Conservation (phyloP, 2,113 vertebrate species). For the Fregata magnificens region DNA sequence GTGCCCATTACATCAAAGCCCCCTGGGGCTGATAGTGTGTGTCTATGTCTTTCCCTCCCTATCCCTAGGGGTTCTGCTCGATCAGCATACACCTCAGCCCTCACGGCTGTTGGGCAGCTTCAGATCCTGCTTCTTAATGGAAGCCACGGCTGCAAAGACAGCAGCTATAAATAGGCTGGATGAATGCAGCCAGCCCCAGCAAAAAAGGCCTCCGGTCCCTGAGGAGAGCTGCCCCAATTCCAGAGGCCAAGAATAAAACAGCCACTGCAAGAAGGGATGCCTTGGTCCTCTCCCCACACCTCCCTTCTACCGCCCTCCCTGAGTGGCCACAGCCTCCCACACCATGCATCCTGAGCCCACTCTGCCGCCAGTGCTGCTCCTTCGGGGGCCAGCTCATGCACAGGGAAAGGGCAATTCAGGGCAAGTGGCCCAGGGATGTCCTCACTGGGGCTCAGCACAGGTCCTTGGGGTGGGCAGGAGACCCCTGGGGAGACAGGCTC, state of each 20-base stretch:
- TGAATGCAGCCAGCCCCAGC: background rate
- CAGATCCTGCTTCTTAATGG: background rate
- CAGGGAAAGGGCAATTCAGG: background rate
- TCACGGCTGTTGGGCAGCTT: background rate
- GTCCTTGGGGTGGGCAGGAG: background rate
- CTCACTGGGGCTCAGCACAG: fast-evolving
- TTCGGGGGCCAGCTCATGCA: fast-evolving
- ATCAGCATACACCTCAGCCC: background rate
- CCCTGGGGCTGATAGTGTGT: too few relatives aligned
- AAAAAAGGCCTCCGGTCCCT: background rate
- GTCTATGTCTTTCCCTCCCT: background rate
- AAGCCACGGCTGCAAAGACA: background rate
- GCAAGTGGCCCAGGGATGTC: too few relatives aligned
- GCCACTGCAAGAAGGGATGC: fast-evolving
- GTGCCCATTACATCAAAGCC: background rate
- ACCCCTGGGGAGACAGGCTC: background rate
- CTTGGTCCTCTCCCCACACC: background rate
- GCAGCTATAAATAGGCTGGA: background rate
- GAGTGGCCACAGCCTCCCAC: fast-evolving
- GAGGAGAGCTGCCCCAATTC: background rate
- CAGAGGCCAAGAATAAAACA: background rate
- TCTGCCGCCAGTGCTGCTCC: background rate
- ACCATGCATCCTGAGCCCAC: fast-evolving
- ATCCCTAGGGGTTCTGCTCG: background rate
- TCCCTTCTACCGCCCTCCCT: fast-evolving